These are phyloP conservation scores for Capreolus pygargus DNA, from an alignment of 2,113 vertebrate genomes.

Conservation along the genomic window DNA sequence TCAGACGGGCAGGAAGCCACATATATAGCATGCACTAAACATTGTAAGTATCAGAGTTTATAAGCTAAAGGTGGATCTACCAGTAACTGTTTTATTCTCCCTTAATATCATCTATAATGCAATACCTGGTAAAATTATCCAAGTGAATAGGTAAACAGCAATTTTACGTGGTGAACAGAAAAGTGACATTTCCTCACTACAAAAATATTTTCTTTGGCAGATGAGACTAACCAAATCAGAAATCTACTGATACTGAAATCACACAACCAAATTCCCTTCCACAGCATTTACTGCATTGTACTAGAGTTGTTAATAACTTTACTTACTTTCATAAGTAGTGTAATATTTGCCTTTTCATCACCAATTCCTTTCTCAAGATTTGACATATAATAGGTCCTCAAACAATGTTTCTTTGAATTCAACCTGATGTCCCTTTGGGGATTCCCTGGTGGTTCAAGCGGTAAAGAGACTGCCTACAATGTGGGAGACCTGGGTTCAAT, in stretches of 20 bases:
- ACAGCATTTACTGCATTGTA: not conserved
- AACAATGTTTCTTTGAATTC: not conserved
- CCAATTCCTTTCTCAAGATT: not conserved
- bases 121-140: not conserved
- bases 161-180: not conserved
- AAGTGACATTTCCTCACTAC: not conserved
- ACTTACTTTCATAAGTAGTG: not conserved
- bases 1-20: not conserved
- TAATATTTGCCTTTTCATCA: not conserved
- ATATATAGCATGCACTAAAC: not conserved
- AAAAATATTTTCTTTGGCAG: constrained; percentile 28
- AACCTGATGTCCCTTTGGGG: not conserved
- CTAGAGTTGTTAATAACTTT: not conserved
- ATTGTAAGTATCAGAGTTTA: not conserved
- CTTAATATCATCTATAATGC: not conserved
- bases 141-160: constrained; percentile 26
- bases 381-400: not conserved
- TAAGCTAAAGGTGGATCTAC: not conserved
- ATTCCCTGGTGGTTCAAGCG: not conserved
- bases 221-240: constrained; percentile 32
- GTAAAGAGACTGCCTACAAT: not conserved
- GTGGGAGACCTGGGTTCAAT: not conserved
- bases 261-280: not conserved
- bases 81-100: not conserved
- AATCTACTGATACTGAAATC: constrained; percentile 1